Percentiles rank a stretch among this genome's conserved stretches.
Conservation (phyloP, 1,140 invertebrate genomes). For the Orius insidiosus region DNA sequence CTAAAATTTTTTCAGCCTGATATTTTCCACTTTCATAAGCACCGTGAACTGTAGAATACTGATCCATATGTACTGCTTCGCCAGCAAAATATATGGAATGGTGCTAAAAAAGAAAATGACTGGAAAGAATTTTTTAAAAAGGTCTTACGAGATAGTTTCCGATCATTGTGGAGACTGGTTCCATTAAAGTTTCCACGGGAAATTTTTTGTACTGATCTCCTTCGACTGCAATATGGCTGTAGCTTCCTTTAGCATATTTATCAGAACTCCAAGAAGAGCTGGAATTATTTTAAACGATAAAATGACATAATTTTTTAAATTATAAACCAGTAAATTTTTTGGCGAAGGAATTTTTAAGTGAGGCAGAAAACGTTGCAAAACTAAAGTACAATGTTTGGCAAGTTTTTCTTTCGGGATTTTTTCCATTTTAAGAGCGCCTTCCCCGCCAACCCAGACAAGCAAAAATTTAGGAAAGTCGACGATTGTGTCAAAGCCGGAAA, state of each 20-base stretch:
- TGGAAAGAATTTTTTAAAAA: background rate
- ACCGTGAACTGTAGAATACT: slow-evolving; percentile 62
- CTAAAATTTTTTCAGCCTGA: slow-evolving; percentile 5
- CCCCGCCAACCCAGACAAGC: slow-evolving; percentile 56
- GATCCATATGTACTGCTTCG: slow-evolving; percentile 45
- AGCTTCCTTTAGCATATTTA: slow-evolving; percentile 9
- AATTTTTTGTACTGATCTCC: background rate
- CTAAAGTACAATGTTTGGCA: slow-evolving; percentile 32
- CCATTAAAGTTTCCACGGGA: too few species aligned
- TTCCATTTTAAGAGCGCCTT: slow-evolving; percentile 48
- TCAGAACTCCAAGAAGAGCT: slow-evolving; percentile 8
- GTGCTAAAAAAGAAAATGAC: slow-evolving; percentile 7
- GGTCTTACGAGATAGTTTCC: background rate
- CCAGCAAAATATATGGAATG: slow-evolving; percentile 38
- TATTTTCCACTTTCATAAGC: slow-evolving; percentile 47
- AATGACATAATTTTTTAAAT: too few species aligned
- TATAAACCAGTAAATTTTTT: too few species aligned
- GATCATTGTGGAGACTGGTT: background rate
- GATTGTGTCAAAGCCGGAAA: slow-evolving; percentile 50
- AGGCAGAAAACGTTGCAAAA: slow-evolving; percentile 29
- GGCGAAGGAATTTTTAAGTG: too few species aligned
- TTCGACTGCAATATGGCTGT: slow-evolving; percentile 3
- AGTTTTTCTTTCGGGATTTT: slow-evolving; percentile 37
- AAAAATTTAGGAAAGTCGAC: slow-evolving; percentile 35
- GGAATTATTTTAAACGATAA: too few species aligned